Percentiles rank a stretch among this genome's conserved stretches.
Conservation (phyloP, 2,888 invertebrate species). For the Pachymerium ferrugineum region DNA sequence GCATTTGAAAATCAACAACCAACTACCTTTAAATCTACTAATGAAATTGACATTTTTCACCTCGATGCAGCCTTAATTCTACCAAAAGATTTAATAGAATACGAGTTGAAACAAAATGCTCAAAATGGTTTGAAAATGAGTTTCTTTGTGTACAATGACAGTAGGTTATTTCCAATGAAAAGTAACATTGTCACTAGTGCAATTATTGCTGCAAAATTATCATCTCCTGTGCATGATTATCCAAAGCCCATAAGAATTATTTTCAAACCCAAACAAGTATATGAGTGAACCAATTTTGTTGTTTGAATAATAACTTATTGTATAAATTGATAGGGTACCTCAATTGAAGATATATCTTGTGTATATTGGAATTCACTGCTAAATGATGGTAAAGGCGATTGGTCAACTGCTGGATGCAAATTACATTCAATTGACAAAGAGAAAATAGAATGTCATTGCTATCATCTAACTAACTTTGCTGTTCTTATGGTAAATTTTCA, state of each 20-base stretch:
- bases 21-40: neutral
- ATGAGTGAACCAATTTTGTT: neutral
- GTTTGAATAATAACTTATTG: neutral
- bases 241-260: neutral
- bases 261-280: neutral
- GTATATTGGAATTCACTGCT: slow-evolving; percentile 20
- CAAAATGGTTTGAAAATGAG: neutral
- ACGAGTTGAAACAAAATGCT: neutral
- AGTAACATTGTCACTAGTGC: neutral
- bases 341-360: slow-evolving; percentile 23
- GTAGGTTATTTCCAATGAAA: neutral
- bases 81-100: neutral
- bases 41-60: neutral
- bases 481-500: slow-evolving; percentile 64
- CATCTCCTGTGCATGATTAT: neutral
- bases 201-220: neutral
- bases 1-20: neutral
- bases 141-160: neutral
- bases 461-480: slow-evolving; percentile 87
- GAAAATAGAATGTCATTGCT: slow-evolving; percentile 72
- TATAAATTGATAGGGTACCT: neutral
- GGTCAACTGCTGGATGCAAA: slow-evolving; percentile 86
- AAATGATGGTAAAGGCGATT: slow-evolving; percentile 54
- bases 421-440: slow-evolving; percentile 72
- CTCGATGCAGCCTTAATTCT: slow-evolving; percentile 14